Conservation (phyloP, 2,797 vertebrate species). For the Odontamblyopus rebecca region DNA sequence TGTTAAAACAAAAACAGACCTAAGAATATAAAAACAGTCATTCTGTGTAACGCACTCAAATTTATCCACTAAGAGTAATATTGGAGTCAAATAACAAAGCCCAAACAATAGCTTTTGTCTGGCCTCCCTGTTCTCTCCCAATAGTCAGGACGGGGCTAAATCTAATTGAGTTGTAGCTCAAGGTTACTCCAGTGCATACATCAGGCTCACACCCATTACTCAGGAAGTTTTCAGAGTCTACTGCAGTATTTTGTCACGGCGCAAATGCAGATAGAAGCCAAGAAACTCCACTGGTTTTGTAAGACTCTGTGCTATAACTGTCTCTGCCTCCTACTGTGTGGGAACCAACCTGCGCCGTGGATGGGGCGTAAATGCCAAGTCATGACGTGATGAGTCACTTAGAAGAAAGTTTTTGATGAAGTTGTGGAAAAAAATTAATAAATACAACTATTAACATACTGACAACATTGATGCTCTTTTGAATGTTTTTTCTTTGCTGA, state of each 20-base stretch:
- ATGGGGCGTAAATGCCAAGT: neutral
- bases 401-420: neutral
- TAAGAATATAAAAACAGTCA: neutral
- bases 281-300: slow-evolving; percentile 30
- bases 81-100: neutral
- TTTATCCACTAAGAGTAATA: neutral
- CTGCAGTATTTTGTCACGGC: slow-evolving; percentile 24
- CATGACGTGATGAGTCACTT: neutral
- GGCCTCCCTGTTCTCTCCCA: neutral
- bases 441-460: neutral
- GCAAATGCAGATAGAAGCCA: slow-evolving; percentile 18
- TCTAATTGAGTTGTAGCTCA: slow-evolving; percentile 31
- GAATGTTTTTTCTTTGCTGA: no score
- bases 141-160: neutral
- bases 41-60: neutral
- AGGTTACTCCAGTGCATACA: slow-evolving; percentile 33
- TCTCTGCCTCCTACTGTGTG: slow-evolving; percentile 9
- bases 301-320: slow-evolving; percentile 16
- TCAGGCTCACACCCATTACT: slow-evolving; percentile 36
- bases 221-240: slow-evolving; percentile 24
- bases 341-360: slow-evolving; percentile 1
- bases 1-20: no score
- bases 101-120: neutral
- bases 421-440: no score
- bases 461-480: neutral